These are phyloP conservation scores for Pipra filicauda DNA, from an alignment of 2,113 vertebrate genomes.

Conservation along the genomic window DNA sequence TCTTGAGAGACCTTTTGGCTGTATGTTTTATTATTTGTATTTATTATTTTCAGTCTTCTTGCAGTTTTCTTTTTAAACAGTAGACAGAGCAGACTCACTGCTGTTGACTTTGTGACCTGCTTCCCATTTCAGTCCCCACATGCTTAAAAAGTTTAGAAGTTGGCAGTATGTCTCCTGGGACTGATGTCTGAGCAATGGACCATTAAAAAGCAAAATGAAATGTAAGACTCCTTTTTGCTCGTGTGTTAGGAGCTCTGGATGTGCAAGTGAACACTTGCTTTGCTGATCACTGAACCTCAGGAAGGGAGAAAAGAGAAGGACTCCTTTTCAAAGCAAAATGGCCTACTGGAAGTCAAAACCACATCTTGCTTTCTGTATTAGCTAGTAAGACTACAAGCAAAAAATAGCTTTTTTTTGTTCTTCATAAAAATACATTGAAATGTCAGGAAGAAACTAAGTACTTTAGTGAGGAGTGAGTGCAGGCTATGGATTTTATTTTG, in stretches of 20 bases:
- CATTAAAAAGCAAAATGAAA: constrained; percentile 39
- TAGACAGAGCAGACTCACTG: not conserved
- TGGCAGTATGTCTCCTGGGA: constrained; percentile 12
- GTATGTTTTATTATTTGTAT: constrained; percentile 12
- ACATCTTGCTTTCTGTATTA: not conserved
- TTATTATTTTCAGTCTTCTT: constrained; percentile 21
- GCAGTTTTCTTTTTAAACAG: constrained; percentile 27
- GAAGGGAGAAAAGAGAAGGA: not conserved
- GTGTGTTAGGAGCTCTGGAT: not conserved
- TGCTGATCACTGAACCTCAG: not conserved
- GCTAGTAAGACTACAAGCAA: not conserved
- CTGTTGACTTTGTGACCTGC: constrained; percentile 34
- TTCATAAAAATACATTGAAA: constrained; percentile 4
- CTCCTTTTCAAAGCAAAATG: not conserved
- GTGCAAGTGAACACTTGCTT: not conserved
- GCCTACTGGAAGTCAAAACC: not conserved
- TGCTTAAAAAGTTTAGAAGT: constrained; percentile 41
- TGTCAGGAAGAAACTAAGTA: not conserved
- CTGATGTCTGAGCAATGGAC: constrained; percentile 1
- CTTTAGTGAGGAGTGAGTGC: not conserved
- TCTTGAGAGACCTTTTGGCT: constrained; percentile 10
- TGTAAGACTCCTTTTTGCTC: not conserved
- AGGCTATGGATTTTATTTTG: not conserved
- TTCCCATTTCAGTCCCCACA: constrained; percentile 28
- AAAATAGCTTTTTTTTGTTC: not conserved